Evolutionary conservation across 2,797 vertebrate genomes (phyloP).

Genomic region (Craterocephalus amniculus): DNA sequence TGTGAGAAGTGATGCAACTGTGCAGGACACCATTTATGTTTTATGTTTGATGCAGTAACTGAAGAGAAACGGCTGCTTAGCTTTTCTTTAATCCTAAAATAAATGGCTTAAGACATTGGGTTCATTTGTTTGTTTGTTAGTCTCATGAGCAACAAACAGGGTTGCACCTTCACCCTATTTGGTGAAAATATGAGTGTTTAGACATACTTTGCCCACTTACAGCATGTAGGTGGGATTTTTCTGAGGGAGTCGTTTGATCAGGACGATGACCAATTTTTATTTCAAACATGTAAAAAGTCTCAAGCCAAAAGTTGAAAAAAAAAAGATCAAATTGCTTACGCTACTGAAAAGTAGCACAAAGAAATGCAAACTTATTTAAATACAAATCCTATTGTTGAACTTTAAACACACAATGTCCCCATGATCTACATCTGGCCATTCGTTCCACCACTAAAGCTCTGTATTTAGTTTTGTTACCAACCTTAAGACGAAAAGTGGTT

Average conservation of each 20-base stretch:
- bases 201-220: conserved; percentile 3
- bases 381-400: too few relatives aligned
- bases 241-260: not conserved
- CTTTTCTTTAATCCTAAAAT: not conserved
- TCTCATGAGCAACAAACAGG: conserved; percentile 28
- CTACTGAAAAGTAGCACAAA: too few relatives aligned
- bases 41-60: not conserved
- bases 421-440: too few relatives aligned
- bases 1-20: not conserved
- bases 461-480: too few relatives aligned
- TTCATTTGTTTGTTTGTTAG: conserved; percentile 37
- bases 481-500: too few relatives aligned
- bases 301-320: too few relatives aligned
- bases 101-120: not conserved
- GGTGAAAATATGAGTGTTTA: conserved; percentile 45
- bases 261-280: too few relatives aligned
- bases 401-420: too few relatives aligned
- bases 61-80: not conserved
- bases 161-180: conserved; percentile 32
- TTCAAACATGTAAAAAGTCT: too few relatives aligned
- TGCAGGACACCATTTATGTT: not conserved
- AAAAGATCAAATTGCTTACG: too few relatives aligned
- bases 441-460: too few relatives aligned
- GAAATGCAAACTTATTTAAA: too few relatives aligned
- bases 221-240: not conserved